Base-by-base conservation (phyloP, 2,888 invertebrate species). In the Drosophila pseudotakahashii region DNA sequence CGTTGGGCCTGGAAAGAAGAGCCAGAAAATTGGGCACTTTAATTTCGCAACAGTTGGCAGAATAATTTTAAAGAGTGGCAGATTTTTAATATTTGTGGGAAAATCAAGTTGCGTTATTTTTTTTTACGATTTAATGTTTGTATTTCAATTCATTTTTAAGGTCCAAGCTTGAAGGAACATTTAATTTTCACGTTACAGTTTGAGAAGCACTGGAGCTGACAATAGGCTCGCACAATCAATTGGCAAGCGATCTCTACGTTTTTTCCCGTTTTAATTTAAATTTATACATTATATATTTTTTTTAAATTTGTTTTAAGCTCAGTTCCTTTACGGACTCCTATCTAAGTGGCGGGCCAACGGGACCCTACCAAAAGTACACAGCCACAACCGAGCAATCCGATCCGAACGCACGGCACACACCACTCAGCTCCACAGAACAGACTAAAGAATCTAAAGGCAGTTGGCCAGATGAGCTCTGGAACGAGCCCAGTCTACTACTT, bases 401-500 rank as follows among this genome's bases (percentile, higher is more conserved):
- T 30, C 58, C 61, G 53, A 70, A 39, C 64, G 48, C 30, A 34
- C 48, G 16, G 67, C 71, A 79, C 64, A 44, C 45, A 13, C 62
- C 71, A 79, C 63, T 63, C 60, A 53, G 30, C 39, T 37, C 32
- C 57, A 57, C 57, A 30, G 47, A 36, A 45, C 74, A 60, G 57
- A 68, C 68, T 47, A 16, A 69, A 75, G 34, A 34, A 11, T 79
- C 80, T 78, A 61, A 50, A 62, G 60, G 32, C 48, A 34, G 7
- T 32, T 34, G 58, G 47, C 44, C 57, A 68, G 70, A 50, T 48
- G 60, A 42, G 53, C 41, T 45, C n/a, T 48, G 57, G 55, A 51
- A 47, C 60, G 73, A 71, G 63, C 72, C 78, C 88, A 90, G 89
- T 84, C 91, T 83, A 92, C 91, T 90, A 92, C 91, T 90, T 90